Conservation (phyloP, 2,797 vertebrate genomes). For the Poeciliopsis gracilis region DNA sequence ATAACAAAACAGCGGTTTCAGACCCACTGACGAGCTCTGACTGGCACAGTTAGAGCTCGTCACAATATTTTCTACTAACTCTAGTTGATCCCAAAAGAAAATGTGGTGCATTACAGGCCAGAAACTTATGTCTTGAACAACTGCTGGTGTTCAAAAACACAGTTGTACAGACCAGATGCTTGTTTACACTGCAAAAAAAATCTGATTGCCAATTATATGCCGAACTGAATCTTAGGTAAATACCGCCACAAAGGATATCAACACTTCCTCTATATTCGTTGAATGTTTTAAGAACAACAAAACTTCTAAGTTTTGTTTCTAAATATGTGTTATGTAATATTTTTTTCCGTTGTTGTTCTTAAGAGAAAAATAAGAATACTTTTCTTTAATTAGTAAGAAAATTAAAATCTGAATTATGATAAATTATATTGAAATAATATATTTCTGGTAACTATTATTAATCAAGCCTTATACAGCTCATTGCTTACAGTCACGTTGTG, state of each 20-base stretch:
- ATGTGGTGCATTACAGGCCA: background rate
- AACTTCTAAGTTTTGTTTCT: background rate
- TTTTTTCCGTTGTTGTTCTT: no score
- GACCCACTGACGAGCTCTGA: background rate
- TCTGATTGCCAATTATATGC: no score
- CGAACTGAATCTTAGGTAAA: no score
- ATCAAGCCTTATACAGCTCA: slow-evolving; percentile 44
- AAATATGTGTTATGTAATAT: background rate
- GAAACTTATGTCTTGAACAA: background rate
- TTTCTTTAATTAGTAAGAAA: background rate
- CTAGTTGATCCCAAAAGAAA: background rate
- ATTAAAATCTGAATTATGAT: background rate
- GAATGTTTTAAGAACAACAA: no score
- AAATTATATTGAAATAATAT: background rate
- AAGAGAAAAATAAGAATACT: no score
- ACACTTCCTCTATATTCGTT: no score
- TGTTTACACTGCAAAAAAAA: no score
- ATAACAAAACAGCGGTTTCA: background rate
- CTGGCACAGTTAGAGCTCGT: background rate
- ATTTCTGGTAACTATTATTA: background rate
- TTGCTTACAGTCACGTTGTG: slow-evolving; percentile 23
- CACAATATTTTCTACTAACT: background rate
- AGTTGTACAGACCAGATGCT: background rate
- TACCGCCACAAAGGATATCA: no score
- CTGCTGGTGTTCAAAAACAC: background rate